Conservation (phyloP, 2,113 vertebrate species). For the Seriola rivoliana region DNA sequence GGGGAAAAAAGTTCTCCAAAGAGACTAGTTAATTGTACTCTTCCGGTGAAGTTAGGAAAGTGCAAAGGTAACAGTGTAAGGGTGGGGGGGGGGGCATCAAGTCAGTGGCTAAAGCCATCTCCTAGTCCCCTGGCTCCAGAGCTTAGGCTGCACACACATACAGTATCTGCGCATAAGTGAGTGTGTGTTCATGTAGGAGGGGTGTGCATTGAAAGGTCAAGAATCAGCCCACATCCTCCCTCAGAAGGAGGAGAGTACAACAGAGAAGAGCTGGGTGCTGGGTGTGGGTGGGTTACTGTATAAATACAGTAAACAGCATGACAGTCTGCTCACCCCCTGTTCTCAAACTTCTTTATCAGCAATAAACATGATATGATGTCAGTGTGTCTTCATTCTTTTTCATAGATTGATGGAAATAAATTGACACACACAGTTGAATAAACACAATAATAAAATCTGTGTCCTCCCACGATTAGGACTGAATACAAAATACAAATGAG, state of each 20-base stretch:
- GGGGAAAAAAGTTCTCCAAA: conserved; percentile 16
- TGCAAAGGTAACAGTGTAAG: conserved; percentile 44
- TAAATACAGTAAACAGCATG: conserved; percentile 59
- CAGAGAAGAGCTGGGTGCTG: conserved; percentile 54
- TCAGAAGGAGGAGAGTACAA: conserved; percentile 65
- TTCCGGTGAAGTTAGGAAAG: conserved; percentile 45
- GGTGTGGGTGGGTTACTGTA: conserved; percentile 64
- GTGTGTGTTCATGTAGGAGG: conserved; percentile 66
- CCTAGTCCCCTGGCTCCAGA: conserved; percentile 51
- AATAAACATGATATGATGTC: neutral
- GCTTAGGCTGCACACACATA: conserved; percentile 37
- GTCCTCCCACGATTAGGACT: conserved; percentile 12
- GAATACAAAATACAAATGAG: neutral
- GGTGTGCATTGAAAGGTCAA: conserved; percentile 74
- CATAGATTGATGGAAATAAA: neutral
- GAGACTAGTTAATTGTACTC: conserved; percentile 41
- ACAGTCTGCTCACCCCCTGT: conserved; percentile 9
- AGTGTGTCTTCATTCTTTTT: conserved; percentile 1
- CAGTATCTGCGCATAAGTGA: conserved; percentile 16
- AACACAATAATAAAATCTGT: neutral
- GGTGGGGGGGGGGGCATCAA: conserved; percentile 31
- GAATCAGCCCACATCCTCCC: conserved; percentile 74
- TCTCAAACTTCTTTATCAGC: conserved; percentile 16
- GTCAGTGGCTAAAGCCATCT: conserved; percentile 54
- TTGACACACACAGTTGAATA: conserved; percentile 3